A percentile compares a stretch with the other conserved stretches of the same genome.
Evolutionary conservation across 2,797 vertebrate species (phyloP).

Genomic region (Periparus ater): DNA sequence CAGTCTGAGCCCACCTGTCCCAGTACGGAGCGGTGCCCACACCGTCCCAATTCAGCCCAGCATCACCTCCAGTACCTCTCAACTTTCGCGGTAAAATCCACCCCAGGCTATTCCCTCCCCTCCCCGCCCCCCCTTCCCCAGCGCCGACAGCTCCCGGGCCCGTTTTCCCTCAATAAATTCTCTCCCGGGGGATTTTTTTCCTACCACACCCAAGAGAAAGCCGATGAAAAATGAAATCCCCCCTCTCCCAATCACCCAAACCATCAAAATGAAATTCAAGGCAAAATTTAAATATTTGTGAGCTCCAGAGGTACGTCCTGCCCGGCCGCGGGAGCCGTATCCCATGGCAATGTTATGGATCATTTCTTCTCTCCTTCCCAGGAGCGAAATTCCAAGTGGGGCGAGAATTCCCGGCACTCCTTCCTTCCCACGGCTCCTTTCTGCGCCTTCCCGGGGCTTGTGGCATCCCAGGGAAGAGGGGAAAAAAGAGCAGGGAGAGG

Average conservation of each 20-base stretch:
- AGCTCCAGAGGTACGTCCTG: background rate
- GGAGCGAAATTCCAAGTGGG: background rate
- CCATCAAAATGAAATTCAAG: background rate
- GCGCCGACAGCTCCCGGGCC: rapidly evolving
- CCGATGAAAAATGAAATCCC: background rate
- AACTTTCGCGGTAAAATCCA: rapidly evolving
- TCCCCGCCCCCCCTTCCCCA: no score
- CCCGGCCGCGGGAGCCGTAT: background rate
- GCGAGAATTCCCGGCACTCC: background rate
- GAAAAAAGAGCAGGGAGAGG: background rate
- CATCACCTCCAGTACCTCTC: no score
- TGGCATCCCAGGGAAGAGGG: background rate
- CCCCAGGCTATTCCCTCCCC: background rate
- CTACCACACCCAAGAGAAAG: background rate
- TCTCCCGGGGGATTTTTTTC: rapidly evolving
- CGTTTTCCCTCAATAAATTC: background rate
- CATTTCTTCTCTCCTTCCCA: conserved; percentile 46
- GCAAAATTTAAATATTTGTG: background rate
- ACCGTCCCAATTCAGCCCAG: background rate
- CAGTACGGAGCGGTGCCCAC: background rate
- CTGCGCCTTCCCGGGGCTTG: background rate
- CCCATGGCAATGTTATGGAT: conserved; percentile 38
- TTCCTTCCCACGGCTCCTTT: background rate
- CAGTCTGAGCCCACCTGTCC: background rate
- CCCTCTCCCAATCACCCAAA: background rate